Evolutionary conservation across 2,113 vertebrate genomes (phyloP).

Genomic region (Clupea harengus): DNA sequence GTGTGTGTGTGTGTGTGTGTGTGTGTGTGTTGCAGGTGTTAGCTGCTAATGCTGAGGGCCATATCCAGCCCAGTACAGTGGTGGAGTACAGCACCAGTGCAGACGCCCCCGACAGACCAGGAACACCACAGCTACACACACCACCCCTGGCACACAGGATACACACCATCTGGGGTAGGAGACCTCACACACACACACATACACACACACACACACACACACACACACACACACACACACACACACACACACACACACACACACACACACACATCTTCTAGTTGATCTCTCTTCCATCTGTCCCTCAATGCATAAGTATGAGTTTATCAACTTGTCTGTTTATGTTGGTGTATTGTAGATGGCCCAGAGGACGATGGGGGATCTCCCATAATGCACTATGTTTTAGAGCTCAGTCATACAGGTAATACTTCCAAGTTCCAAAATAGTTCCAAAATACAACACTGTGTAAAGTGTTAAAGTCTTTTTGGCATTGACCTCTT

Average conservation of each 20-base stretch:
- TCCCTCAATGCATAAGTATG: no score
- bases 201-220: background rate
- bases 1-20: background rate
- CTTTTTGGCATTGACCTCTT: background rate
- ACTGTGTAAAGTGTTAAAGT: background rate
- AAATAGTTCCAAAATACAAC: no score
- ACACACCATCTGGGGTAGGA: slow-evolving; percentile 74
- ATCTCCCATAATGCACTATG: slow-evolving; percentile 68
- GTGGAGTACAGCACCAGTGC: slow-evolving; percentile 73
- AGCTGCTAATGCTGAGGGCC: slow-evolving; percentile 74
- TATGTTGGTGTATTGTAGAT: slow-evolving; percentile 59
- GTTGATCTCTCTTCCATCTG: no score
- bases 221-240: slow-evolving; percentile 1
- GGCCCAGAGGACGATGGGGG: slow-evolving; percentile 76
- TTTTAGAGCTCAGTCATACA: slow-evolving; percentile 67
- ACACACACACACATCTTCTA: no score
- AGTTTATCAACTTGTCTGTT: background rate
- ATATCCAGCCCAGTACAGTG: slow-evolving; percentile 71
- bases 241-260: background rate
- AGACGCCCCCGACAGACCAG: slow-evolving; percentile 71
- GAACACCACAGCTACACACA: slow-evolving; percentile 66
- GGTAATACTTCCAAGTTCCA: slow-evolving; percentile 63
- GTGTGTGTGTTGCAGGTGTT: slow-evolving; percentile 64
- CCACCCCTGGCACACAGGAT: slow-evolving; percentile 69
- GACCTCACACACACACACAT: background rate